phyloP scores from a whole-genome alignment of 1,140 invertebrate species.

The Drosophila orosa region DNA sequence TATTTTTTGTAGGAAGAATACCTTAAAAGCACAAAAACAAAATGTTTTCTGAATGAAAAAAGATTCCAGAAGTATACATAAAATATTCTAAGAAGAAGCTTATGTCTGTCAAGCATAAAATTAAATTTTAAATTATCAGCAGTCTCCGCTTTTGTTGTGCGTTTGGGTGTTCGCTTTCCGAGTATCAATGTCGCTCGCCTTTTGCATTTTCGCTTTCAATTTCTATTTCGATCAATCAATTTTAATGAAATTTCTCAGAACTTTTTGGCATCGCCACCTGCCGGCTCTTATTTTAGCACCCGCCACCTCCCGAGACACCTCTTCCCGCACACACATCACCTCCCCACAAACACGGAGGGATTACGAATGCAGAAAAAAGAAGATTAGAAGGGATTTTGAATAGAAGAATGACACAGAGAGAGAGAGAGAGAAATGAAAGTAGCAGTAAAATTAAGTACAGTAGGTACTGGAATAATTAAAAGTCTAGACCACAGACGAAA shows the following conservation, averaged over 20 bases:
- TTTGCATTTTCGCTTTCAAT: conserved; percentile 43
- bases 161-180: conserved; percentile 3
- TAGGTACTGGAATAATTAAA: background rate
- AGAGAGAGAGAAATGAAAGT: conserved; percentile 13
- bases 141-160: background rate
- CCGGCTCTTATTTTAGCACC: conserved; percentile 9
- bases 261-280: conserved; percentile 17
- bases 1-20: conserved; percentile 1
- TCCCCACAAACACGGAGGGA: conserved; percentile 16
- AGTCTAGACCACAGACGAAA: too few species aligned
- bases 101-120: background rate
- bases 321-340: background rate
- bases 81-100: background rate
- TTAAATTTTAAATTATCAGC: conserved; percentile 17
- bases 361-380: conserved; percentile 51
- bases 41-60: background rate
- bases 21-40: background rate
- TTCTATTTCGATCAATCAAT: conserved; percentile 51
- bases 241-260: conserved; percentile 55
- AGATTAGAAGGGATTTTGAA: conserved; percentile 11
- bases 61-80: background rate
- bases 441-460: conserved; percentile 11
- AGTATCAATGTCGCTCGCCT: conserved; percentile 16
- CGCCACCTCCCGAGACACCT: conserved; percentile 6
- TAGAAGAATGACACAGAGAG: background rate